Evolutionary conservation across 2,888 invertebrate genomes (phyloP).

Genomic region (Invenusta paracnida): DNA sequence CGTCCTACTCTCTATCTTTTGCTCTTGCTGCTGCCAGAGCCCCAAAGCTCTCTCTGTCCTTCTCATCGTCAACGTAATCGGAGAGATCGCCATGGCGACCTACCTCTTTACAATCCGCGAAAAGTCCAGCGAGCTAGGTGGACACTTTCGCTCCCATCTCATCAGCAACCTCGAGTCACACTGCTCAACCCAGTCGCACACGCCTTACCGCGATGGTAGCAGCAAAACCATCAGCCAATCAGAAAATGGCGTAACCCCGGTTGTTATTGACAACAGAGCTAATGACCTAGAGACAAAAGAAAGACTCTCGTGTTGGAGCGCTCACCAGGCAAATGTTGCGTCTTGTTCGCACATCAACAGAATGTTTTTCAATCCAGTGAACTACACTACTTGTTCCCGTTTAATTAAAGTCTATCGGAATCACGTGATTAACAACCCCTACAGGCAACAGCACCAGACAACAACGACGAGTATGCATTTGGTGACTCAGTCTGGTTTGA

Average conservation of each 20-base stretch:
- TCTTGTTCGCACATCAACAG: neutral
- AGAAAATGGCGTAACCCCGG: too few relatives aligned
- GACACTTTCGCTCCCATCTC: neutral
- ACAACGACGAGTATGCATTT: neutral
- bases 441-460: neutral
- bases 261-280: too few relatives aligned
- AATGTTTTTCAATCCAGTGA: neutral
- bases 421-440: neutral
- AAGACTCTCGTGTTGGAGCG: neutral
- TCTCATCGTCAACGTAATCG: constrained; percentile 13
- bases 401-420: neutral
- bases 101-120: neutral
- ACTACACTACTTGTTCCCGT: neutral
- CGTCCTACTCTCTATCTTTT: neutral
- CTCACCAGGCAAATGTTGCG: neutral
- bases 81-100: neutral
- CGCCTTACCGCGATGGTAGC: neutral
- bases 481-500: too few relatives aligned
- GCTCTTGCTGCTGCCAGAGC: constrained; percentile 37
- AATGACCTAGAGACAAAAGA: neutral
- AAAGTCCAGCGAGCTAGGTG: neutral
- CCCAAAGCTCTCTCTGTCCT: constrained; percentile 21
- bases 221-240: too few relatives aligned
- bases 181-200: neutral
- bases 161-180: neutral